Conservation (phyloP, 2,888 invertebrate genomes). For the Pollenia griseotomentosa region DNA sequence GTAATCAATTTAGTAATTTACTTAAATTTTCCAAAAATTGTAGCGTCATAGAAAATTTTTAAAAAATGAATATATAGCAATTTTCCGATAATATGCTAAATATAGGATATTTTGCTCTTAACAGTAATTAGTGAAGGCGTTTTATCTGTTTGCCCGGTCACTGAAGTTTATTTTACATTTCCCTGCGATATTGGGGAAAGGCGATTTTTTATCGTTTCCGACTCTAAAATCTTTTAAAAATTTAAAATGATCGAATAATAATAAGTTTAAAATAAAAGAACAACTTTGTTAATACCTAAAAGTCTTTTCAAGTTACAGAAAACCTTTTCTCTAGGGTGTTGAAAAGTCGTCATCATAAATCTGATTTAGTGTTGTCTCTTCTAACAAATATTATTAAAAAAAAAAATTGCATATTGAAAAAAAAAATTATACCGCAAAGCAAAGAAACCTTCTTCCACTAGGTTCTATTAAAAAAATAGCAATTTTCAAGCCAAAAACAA, state of each 20-base stretch:
- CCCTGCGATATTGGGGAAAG: too few species aligned
- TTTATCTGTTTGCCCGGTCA: too few species aligned
- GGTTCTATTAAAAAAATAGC: neutral
- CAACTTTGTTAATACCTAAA: neutral
- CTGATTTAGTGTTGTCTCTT: slow-evolving; percentile 4
- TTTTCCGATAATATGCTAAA: too few species aligned
- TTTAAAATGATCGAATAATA: neutral
- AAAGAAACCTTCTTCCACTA: neutral
- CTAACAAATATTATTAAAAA: slow-evolving; percentile 13
- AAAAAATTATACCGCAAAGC: neutral
- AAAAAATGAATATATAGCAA: too few species aligned
- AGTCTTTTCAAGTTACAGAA: neutral
- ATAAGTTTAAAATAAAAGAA: neutral
- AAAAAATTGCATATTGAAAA: neutral
- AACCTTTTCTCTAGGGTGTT: slow-evolving; percentile 13
- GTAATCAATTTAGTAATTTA: too few species aligned
- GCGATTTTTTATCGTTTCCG: too few species aligned
- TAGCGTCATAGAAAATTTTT: too few species aligned
- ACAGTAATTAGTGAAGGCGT: too few species aligned
- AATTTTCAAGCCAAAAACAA: neutral
- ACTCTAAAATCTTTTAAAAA: too few species aligned
- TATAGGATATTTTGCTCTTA: too few species aligned
- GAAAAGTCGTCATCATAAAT: slow-evolving; percentile 19
- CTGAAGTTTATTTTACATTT: too few species aligned
- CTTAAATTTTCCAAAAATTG: too few species aligned